These are phyloP conservation scores for Zaprionus taronus DNA, from an alignment of 1,140 invertebrate genomes.

Conservation along the genomic window DNA sequence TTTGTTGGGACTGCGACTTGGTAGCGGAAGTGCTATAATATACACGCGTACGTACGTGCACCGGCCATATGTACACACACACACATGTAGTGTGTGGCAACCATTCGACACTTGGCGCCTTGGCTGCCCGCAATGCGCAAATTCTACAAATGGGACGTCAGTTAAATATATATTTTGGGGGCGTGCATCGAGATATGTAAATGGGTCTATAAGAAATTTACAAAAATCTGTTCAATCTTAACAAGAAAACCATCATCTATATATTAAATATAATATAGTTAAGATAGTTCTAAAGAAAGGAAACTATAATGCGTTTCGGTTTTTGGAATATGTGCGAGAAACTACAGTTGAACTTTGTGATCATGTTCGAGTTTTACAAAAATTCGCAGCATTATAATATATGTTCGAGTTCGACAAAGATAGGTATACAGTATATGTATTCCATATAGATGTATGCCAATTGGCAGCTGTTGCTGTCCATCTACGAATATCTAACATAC, in stretches of 20 bases:
- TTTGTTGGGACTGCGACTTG: constrained; percentile 54
- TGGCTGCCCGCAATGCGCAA: constrained; percentile 48
- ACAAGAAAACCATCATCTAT: constrained; percentile 10
- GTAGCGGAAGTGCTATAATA: constrained; percentile 62
- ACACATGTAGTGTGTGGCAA: constrained; percentile 1
- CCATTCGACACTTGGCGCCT: constrained; percentile 30
- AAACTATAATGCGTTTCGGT: constrained; percentile 24
- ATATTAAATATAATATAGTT: too few relatives aligned
- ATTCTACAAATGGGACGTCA: constrained; percentile 37
- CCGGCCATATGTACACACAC: constrained; percentile 8
- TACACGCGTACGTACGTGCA: constrained; percentile 7
- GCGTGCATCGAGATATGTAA: constrained; percentile 29
- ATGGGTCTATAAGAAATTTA: constrained; percentile 17
- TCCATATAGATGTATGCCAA: background rate
- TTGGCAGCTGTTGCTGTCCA: constrained; percentile 28
- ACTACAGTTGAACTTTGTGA: background rate
- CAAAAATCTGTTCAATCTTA: constrained; percentile 3
- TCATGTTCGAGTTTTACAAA: background rate
- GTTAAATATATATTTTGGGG: constrained; percentile 18
- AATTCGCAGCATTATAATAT: background rate
- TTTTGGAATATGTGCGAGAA: background rate
- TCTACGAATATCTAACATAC: constrained; percentile 1
- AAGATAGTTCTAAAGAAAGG: background rate
- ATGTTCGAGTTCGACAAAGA: background rate
- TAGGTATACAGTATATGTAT: background rate